Evolutionary conservation across 2,797 vertebrate genomes (phyloP), one percentile per base, ranked within the genome.

Genomic region (Delichon dasypus): DNA sequence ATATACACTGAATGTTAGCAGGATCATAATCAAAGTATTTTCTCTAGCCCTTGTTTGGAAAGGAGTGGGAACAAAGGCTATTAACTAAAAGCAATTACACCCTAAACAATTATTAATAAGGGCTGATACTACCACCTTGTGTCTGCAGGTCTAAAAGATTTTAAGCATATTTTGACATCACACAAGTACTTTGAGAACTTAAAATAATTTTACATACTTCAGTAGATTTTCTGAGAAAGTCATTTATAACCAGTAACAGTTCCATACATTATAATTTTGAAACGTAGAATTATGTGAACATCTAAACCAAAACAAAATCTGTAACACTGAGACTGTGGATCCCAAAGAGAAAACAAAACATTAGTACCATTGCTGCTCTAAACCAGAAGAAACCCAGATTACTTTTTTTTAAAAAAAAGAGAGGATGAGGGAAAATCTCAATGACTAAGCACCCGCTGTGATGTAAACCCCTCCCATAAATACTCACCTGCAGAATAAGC

Each of bases 121-220:
- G 58, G 27, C 34, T 91, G 89, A 90, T 91, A 48, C 90, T 93
- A 95, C 94, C 94, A 96, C 84, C 96, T 97, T 96, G 94, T 97
- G 94, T 94, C 74, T 94, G 45, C 75, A 94, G 48, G n/a, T 82
- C 93, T 94, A 72, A 77, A 88, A 85, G 29, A 48, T 68, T 79
- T 94, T 65, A 82, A 76, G 8, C 16, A 2, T 32, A 21, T 18
- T 10, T 57, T 85, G 42, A 14, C 45, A 74, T 10, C 23, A 66
- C 6, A 54, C 10, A 44, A 48, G 10, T 51, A 42, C 9, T 62
- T 66, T 26, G 10, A 54, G 6, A 17, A 55, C 45, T 76, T 64
- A 55, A 72, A 92, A 73, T 32, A 44, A 7, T 40, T 78, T 51
- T 29, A 36, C 9, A 60, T 79, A 36, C 1, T 38, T 48, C 30